Conservation (phyloP, 1,140 invertebrate genomes). For the Lucilia sericata region DNA sequence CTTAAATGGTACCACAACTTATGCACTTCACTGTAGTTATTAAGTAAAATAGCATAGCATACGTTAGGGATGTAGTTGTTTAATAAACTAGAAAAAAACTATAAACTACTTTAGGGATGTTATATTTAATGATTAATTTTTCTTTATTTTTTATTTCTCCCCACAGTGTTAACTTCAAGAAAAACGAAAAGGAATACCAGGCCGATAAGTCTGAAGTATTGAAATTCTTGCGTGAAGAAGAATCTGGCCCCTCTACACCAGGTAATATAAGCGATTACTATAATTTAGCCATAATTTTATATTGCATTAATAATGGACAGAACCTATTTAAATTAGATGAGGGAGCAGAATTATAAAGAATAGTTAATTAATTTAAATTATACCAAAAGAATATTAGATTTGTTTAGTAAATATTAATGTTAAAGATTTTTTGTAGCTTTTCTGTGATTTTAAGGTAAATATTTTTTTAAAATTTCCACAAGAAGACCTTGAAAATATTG, state of each 20-base stretch:
- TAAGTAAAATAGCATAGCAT: no score
- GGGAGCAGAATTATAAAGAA: slow-evolving; percentile 33
- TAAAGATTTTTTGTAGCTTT: no score
- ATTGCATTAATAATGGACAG: slow-evolving; percentile 55
- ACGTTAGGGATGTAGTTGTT: background rate
- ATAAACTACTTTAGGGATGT: background rate
- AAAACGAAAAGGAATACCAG: slow-evolving; percentile 91
- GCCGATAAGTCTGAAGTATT: slow-evolving; percentile 90
- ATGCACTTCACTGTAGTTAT: no score
- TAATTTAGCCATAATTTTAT: slow-evolving; percentile 59
- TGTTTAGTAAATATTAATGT: no score
- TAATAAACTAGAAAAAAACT: background rate
- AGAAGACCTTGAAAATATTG: slow-evolving; percentile 13
- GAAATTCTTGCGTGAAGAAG: slow-evolving; percentile 91
- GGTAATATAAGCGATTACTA: slow-evolving; percentile 71
- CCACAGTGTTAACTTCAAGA: slow-evolving; percentile 93
- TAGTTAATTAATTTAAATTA: no score
- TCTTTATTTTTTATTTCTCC: slow-evolving; percentile 16
- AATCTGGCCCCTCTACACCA: slow-evolving; percentile 82
- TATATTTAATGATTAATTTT: background rate
- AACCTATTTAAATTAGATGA: slow-evolving; percentile 55
- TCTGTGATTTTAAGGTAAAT: background rate
- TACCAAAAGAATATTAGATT: no score
- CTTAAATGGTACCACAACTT: no score
- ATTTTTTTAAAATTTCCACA: slow-evolving; percentile 5